Evolutionary conservation across 2,113 vertebrate genomes (phyloP).

Genomic region (Ammodytes marinus): DNA sequence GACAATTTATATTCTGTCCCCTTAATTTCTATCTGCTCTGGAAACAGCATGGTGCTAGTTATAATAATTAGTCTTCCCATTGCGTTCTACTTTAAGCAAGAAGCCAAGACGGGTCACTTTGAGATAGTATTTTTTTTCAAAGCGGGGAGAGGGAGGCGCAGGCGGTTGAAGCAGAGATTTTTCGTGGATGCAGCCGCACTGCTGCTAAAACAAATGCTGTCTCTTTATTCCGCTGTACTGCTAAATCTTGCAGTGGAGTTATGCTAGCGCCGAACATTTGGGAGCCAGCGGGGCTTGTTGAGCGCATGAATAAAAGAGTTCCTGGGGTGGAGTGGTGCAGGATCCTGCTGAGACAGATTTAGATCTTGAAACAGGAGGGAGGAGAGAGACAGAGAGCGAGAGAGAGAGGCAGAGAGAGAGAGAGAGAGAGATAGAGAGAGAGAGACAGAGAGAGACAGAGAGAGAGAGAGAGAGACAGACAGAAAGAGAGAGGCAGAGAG

Average conservation of each 20-base stretch:
- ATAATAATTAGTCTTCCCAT: slow-evolving; percentile 68
- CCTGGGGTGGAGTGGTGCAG: slow-evolving; percentile 68
- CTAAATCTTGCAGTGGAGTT: slow-evolving; percentile 76
- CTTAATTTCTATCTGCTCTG: slow-evolving; percentile 41
- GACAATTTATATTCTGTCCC: slow-evolving; percentile 36
- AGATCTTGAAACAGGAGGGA: slow-evolving; percentile 63
- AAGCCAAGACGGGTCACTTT: slow-evolving; percentile 49
- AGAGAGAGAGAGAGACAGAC: background rate
- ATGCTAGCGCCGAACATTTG: slow-evolving; percentile 73
- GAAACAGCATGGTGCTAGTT: slow-evolving; percentile 67
- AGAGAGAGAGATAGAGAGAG: no score
- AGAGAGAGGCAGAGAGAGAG: no score
- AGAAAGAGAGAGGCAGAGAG: slow-evolving; percentile 36
- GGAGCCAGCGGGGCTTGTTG: slow-evolving; percentile 66
- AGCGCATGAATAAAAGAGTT: slow-evolving; percentile 77
- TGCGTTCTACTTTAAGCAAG: slow-evolving; percentile 47
- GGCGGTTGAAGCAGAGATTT: slow-evolving; percentile 48
- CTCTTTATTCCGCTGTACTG: slow-evolving; percentile 78
- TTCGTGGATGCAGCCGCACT: slow-evolving; percentile 30
- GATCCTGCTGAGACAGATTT: slow-evolving; percentile 72
- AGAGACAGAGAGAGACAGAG: slow-evolving; percentile 42
- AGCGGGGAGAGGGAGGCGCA: background rate
- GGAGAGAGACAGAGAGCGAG: slow-evolving; percentile 1
- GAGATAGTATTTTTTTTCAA: slow-evolving; percentile 50
- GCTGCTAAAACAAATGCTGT: slow-evolving; percentile 68